Evolutionary conservation across 2,888 invertebrate genomes (phyloP).

Genomic region (Oxyscelio sp.): DNA sequence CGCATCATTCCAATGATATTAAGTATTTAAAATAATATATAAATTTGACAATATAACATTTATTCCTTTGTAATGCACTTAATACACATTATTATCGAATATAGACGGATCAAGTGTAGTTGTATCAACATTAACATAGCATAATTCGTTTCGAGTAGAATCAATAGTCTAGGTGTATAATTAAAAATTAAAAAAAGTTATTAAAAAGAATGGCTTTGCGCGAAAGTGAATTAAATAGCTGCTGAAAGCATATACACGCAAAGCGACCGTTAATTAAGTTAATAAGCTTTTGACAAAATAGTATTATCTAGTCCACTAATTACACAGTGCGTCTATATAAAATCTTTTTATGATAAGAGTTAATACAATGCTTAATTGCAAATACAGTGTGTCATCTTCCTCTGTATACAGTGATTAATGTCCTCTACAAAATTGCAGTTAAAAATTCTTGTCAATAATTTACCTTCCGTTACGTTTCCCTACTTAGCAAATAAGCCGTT

Average conservation of each 20-base stretch:
- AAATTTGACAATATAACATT: no score
- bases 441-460: conserved; percentile 25
- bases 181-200: conserved; percentile 36
- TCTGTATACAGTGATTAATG: conserved; percentile 7
- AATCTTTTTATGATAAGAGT: conserved; percentile 48
- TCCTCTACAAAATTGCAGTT: conserved; percentile 13
- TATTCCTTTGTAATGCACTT: no score
- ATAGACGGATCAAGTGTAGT: conserved; percentile 3
- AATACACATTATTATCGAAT: no score
- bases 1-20: no score
- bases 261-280: conserved; percentile 50
- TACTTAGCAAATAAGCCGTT: conserved; percentile 6
- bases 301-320: conserved; percentile 50
- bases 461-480: background rate
- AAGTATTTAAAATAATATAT: no score
- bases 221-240: conserved; percentile 33
- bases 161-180: conserved; percentile 10
- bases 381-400: conserved; percentile 8
- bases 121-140: background rate
- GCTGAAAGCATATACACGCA: conserved; percentile 21
- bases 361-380: conserved; percentile 24
- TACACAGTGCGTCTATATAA: conserved; percentile 40
- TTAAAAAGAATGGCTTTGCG: conserved; percentile 25
- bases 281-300: conserved; percentile 48
- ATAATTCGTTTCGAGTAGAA: background rate